Percentiles rank a stretch among this genome's conserved stretches.
Evolutionary conservation across 2,113 vertebrate genomes (phyloP).

Genomic region (Vombatus ursinus): DNA sequence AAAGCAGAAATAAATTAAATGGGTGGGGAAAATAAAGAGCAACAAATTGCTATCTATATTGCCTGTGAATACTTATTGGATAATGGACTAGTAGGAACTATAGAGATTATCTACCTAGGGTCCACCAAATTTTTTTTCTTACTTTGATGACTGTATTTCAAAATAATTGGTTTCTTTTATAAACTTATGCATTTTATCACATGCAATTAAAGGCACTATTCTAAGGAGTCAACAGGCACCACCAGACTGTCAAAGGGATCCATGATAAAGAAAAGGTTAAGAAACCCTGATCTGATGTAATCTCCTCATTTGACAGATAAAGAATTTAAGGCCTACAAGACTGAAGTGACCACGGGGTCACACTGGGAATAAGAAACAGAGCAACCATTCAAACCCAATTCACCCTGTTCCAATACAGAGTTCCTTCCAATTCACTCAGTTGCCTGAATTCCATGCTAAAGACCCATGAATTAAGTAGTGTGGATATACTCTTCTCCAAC

Average conservation of each 20-base stretch:
- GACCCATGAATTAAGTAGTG: background rate
- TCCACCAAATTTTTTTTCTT: background rate
- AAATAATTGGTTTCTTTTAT: background rate
- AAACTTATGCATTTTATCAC: background rate
- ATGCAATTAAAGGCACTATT: background rate
- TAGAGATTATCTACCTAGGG: background rate
- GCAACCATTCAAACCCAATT: background rate
- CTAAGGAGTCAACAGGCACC: background rate
- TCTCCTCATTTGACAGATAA: background rate
- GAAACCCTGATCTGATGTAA: background rate
- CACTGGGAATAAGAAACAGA: background rate
- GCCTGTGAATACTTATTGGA: background rate
- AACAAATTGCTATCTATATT: background rate
- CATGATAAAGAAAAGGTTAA: background rate
- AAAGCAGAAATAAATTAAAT: slow-evolving; percentile 6
- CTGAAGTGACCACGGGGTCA: background rate
- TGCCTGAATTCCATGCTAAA: background rate
- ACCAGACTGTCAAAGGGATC: background rate
- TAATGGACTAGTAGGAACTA: background rate
- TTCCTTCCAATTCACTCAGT: background rate
- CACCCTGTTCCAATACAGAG: background rate
- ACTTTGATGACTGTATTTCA: background rate
- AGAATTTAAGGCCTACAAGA: background rate
- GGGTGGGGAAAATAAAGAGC: background rate
- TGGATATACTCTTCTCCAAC: background rate